A percentile compares a stretch with the other conserved stretches of the same genome.
Conservation (phyloP, 2,113 vertebrate species). For the Ochotona princeps region DNA sequence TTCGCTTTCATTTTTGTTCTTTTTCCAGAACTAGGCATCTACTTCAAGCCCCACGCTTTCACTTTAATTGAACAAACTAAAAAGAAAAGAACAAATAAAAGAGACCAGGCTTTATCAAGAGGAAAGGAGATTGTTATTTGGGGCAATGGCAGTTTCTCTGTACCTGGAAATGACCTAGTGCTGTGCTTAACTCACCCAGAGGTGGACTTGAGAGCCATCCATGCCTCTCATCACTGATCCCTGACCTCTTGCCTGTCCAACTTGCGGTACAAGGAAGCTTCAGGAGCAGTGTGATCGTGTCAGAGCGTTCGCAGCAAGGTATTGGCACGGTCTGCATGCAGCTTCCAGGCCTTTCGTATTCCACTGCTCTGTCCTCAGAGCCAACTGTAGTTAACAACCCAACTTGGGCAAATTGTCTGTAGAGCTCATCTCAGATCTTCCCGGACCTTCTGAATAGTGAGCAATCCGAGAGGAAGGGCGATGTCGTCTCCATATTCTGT, state of each 20-base stretch:
- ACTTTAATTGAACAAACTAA: neutral
- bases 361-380: neutral
- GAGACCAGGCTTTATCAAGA: neutral
- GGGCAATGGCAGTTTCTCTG: neutral
- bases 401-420: neutral
- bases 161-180: neutral
- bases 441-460: too few relatives aligned
- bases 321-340: neutral
- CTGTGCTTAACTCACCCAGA: neutral
- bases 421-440: neutral
- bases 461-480: neutral
- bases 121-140: neutral
- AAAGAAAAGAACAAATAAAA: neutral
- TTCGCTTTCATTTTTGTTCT: neutral
- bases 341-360: fast-evolving
- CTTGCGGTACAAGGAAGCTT: neutral
- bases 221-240: neutral
- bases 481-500: neutral
- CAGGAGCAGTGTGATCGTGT: neutral
- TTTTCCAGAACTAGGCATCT: neutral
- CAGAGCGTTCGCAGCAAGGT: neutral
- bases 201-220: neutral
- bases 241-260: neutral
- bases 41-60: neutral
- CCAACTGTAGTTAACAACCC: neutral